phyloP scores from a whole-genome alignment of 92 coral and sea anemone genomes.

The Epizoanthus scotinus region DNA sequence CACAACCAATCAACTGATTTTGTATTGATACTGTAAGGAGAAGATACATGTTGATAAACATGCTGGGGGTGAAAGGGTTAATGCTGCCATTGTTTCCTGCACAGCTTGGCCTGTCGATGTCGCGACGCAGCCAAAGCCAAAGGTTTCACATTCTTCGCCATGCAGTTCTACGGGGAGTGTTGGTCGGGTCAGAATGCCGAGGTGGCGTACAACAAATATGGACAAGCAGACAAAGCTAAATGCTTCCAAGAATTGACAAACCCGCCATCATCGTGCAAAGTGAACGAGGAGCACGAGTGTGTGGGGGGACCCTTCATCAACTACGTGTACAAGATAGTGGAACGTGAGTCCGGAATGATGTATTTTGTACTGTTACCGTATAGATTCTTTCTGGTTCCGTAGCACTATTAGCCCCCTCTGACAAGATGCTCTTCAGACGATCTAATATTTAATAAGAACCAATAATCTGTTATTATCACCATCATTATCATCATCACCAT shows the following conservation, averaged over 20 bases:
- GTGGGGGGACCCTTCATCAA: not conserved
- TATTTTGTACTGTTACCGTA: too few species aligned
- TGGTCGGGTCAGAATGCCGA: slow-evolving; percentile 33
- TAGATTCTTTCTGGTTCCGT: too few species aligned
- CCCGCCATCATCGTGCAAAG: slow-evolving; percentile 11
- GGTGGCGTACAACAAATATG: slow-evolving; percentile 19
- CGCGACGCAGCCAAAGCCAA: slow-evolving; percentile 13
- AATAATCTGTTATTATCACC: too few species aligned
- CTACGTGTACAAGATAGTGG: slow-evolving; percentile 25
- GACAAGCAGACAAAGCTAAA: not conserved
- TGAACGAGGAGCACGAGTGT: slow-evolving; percentile 13
- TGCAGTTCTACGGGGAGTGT: slow-evolving; percentile 23
- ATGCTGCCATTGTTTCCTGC: too few species aligned
- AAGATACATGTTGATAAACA: too few species aligned
- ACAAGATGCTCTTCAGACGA: too few species aligned
- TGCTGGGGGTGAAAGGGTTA: too few species aligned
- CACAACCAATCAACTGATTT: too few species aligned
- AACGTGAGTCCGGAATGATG: slow-evolving; percentile 2
- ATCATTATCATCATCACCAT: too few species aligned
- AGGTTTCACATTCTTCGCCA: slow-evolving; percentile 17
- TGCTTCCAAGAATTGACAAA: slow-evolving; percentile 15
- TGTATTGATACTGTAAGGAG: too few species aligned
- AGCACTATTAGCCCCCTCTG: too few species aligned
- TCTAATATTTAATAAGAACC: too few species aligned
- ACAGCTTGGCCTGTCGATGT: slow-evolving; percentile 36